phyloP scores from a whole-genome alignment of 2,113 vertebrate species.

The Thryonomys swinderianus region DNA sequence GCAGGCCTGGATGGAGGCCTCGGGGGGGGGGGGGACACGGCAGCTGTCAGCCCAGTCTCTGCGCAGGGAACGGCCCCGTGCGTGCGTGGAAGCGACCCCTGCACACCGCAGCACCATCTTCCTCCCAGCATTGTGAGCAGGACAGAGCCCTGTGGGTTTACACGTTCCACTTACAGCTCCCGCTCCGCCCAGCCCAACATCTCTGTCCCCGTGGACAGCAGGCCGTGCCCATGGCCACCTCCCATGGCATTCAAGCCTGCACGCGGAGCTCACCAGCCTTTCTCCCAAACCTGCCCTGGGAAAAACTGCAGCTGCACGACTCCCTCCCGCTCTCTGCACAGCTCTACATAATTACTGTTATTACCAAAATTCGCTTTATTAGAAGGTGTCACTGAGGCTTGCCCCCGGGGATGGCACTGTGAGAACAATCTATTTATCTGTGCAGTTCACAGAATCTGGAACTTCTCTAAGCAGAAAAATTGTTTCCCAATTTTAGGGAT shows the following conservation, averaged over 20 bases:
- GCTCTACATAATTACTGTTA: slow-evolving; percentile 8
- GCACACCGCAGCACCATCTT: neutral
- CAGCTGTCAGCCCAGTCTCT: neutral
- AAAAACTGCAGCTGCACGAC: neutral
- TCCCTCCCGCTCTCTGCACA: neutral
- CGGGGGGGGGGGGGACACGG: neutral
- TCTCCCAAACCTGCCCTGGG: neutral
- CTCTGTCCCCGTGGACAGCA: neutral
- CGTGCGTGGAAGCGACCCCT: too few relatives aligned
- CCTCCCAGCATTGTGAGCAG: neutral
- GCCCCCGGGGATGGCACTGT: neutral
- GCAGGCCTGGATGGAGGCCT: neutral
- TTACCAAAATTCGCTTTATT: slow-evolving; percentile 42
- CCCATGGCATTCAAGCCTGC: neutral
- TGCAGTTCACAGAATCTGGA: neutral
- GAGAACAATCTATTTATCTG: slow-evolving; percentile 30
- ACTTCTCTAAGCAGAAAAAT: neutral
- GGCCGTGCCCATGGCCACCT: neutral
- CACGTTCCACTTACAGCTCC: neutral
- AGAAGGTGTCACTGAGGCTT: slow-evolving; percentile 10
- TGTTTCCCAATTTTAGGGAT: neutral
- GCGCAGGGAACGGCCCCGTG: too few relatives aligned
- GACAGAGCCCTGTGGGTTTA: neutral
- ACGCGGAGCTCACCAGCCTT: neutral
- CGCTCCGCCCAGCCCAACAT: neutral